Evolutionary conservation across 2,888 invertebrate species (phyloP).

Genomic region (Latrodectus elegans): DNA sequence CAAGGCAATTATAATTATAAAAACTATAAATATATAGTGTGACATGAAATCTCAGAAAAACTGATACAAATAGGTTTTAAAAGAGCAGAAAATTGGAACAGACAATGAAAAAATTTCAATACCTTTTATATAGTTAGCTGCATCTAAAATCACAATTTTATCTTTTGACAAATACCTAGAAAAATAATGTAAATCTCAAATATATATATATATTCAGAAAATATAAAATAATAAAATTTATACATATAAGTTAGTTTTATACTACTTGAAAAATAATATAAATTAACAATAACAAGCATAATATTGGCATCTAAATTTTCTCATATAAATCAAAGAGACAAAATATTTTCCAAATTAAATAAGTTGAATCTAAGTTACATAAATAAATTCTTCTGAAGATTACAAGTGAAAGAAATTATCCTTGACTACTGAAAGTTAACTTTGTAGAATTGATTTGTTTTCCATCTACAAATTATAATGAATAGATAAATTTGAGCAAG

Average conservation of each 20-base stretch:
- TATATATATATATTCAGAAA: not conserved
- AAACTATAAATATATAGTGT: not conserved
- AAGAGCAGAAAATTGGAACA: not conserved
- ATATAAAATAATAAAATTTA: not conserved
- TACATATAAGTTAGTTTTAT: too few species aligned
- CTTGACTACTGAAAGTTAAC: too few species aligned
- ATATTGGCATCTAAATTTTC: not conserved
- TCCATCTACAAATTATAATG: too few species aligned
- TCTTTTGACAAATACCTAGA: constrained; percentile 81
- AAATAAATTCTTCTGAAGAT: too few species aligned
- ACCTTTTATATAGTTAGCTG: constrained; percentile 97
- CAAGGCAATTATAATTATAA: not conserved
- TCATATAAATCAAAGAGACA: not conserved
- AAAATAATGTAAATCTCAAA: constrained; percentile 28
- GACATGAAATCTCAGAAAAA: not conserved
- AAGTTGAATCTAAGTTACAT: too few species aligned
- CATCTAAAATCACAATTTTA: constrained; percentile 91
- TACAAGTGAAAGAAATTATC: too few species aligned
- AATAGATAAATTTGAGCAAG: too few species aligned
- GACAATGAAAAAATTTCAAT: constrained; percentile 59
- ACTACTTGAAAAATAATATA: not conserved
- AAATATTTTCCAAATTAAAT: not conserved
- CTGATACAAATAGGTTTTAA: not conserved
- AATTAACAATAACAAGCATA: too few species aligned
- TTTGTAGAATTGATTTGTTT: too few species aligned